Conservation (phyloP, 2,113 vertebrate species). For the Cricetomys ansorgei region DNA sequence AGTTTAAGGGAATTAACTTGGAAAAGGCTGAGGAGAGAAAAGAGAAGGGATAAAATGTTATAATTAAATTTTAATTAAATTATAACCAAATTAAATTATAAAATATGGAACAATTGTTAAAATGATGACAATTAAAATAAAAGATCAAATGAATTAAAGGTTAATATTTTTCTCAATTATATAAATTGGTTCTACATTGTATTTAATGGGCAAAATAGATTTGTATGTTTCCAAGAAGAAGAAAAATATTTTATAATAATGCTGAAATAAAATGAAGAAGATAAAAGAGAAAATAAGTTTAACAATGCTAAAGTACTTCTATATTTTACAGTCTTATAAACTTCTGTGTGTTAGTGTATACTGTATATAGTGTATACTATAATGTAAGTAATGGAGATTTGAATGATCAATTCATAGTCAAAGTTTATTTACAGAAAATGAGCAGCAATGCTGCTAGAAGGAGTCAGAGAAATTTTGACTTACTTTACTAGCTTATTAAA, state of each 20-base stretch:
- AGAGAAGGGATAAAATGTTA: too few species aligned
- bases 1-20: neutral
- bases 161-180: neutral
- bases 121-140: neutral
- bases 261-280: neutral
- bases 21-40: neutral
- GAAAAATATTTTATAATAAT: neutral
- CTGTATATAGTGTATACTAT: neutral
- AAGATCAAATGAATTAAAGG: neutral
- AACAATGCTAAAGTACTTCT: neutral
- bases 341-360: neutral
- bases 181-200: neutral
- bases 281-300: neutral
- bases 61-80: neutral
- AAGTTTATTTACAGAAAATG: neutral
- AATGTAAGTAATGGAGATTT: neutral
- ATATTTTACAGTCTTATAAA: neutral
- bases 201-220: neutral
- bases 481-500: neutral
- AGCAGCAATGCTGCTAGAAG: neutral
- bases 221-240: neutral
- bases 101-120: neutral
- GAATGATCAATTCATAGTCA: neutral
- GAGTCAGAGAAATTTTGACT: neutral
- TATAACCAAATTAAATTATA: too few species aligned